Evolutionary conservation across 2,888 invertebrate genomes (phyloP), one percentile per base, ranked within the genome.

Genomic region (Drosophila buzzatii): DNA sequence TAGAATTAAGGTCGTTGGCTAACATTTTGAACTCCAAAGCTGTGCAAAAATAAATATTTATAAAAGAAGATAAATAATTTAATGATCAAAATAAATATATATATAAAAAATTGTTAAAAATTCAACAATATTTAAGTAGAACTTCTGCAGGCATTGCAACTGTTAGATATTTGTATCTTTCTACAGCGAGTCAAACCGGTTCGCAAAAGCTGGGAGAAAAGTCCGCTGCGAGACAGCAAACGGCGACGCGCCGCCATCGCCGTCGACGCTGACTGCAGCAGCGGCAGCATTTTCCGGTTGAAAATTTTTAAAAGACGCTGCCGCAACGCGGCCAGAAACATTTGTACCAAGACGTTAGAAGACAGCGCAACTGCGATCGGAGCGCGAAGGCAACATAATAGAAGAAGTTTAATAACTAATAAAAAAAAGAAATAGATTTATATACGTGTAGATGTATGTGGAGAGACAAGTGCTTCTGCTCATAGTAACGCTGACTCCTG

Each of bases 221-320:
- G 82, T 82, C 71, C 68, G 56, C 62, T 14, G 9, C 12, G 31
- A 37, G 37, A 51, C 35, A 51, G 51, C 51, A 20, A 35, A 27
- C 65, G 5, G 37, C 16, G 18, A 31, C 55, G 27, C 65, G 5
- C 33, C 16, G 20, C 23, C 55, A 3, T 12, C 57, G 41, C 42
- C 60, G 1, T 35, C 45, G 37, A 27, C 63, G n/a, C 33, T 39
- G 42, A n/a, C 67, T 7, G 39, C 53, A 51, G 37, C 81, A 6
- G 68, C 57, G 63, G 51, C 66, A 51, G 75, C 75, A 72, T 85
- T 87, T 86, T 87, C 82, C 87, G 79, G 79, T 83, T 84, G 85
- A 87, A 92, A 93, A 92, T 90, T 93, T 92, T 93, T 93, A 93
- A 92, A 93, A 93, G 93, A 92, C 92, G 92, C 91, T 91, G 92